Conservation (phyloP, 2,888 invertebrate genomes). For the Leptopilina myrica region DNA sequence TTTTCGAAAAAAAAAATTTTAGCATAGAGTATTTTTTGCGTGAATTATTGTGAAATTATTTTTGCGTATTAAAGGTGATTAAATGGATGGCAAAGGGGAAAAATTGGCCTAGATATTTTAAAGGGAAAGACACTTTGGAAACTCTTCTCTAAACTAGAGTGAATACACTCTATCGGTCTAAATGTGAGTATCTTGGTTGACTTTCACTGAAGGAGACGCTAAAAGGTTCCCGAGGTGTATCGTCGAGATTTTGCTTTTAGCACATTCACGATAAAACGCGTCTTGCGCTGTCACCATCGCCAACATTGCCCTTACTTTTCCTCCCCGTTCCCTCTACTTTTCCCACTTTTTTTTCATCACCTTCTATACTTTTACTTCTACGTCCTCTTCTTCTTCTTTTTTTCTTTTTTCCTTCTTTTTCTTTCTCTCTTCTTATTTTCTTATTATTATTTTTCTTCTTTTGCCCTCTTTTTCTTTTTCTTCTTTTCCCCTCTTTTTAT, state of each 20-base stretch:
- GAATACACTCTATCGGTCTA: conserved; percentile 54
- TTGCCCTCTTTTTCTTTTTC: no score
- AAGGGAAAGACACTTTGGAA: background rate
- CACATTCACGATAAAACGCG: conserved; percentile 75
- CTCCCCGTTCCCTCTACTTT: conserved; percentile 48
- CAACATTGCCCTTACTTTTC: conserved; percentile 47
- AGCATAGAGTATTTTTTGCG: no score
- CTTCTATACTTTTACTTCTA: conserved; percentile 43
- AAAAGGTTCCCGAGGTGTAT: conserved; percentile 75
- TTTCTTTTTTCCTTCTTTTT: no score
- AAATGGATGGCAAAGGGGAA: background rate
- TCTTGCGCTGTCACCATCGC: conserved; percentile 52
- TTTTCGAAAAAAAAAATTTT: no score
- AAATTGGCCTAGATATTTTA: background rate
- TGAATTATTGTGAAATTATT: no score
- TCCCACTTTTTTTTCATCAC: background rate
- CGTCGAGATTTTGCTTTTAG: conserved; percentile 76
- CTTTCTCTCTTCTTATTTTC: no score
- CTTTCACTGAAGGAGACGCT: conserved; percentile 73
- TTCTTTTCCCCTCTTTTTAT: no score
- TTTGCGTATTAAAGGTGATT: no score
- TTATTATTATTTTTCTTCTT: no score
- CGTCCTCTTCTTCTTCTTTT: conserved; percentile 47
- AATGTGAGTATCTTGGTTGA: conserved; percentile 62
- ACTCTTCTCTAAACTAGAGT: background rate